phyloP scores from a whole-genome alignment of 2,797 vertebrate species.

The Brachyalestes nurse region DNA sequence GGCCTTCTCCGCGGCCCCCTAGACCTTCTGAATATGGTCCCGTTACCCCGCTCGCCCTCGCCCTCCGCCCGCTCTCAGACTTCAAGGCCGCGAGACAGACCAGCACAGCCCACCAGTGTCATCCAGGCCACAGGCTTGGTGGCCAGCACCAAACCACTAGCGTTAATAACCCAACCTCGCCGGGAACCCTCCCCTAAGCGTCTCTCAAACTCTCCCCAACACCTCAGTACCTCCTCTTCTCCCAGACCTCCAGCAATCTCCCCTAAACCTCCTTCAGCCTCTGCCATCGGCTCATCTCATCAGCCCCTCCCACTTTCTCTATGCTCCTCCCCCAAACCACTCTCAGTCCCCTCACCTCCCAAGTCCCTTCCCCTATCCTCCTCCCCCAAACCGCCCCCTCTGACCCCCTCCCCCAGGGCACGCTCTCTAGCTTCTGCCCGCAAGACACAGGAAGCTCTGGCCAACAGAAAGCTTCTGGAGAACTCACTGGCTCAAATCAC shows the following conservation, averaged over 20 bases:
- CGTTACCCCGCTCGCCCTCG: constrained; percentile 83
- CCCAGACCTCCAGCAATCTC: constrained; percentile 59
- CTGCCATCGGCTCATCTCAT: constrained; percentile 85
- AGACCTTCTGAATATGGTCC: constrained; percentile 71
- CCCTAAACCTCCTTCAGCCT: constrained; percentile 78
- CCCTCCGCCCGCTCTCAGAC: constrained; percentile 88
- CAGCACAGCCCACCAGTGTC: constrained; percentile 93
- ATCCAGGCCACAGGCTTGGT: constrained; percentile 97
- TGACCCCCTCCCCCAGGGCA: constrained; percentile 69
- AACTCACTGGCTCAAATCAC: constrained; percentile 87
- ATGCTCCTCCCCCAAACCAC: constrained; percentile 87
- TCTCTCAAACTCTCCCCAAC: constrained; percentile 84
- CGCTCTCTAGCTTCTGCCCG: constrained; percentile 65
- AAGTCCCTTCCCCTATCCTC: constrained; percentile 86
- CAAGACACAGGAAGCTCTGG: constrained; percentile 64
- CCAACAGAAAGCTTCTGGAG: constrained; percentile 91
- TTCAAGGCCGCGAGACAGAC: constrained; percentile 84
- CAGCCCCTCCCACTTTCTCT: constrained; percentile 83
- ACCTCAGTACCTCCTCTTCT: constrained; percentile 69
- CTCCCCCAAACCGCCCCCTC: constrained; percentile 83
- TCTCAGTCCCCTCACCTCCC: constrained; percentile 91
- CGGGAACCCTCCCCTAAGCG: constrained; percentile 86
- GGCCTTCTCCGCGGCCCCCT: constrained; percentile 78
- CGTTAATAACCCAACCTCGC: constrained; percentile 88
- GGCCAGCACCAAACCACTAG: constrained; percentile 87